Evolutionary conservation across 2,797 vertebrate species (phyloP), one percentile per base, ranked within the genome.

Genomic region (Ammospiza maritima): DNA sequence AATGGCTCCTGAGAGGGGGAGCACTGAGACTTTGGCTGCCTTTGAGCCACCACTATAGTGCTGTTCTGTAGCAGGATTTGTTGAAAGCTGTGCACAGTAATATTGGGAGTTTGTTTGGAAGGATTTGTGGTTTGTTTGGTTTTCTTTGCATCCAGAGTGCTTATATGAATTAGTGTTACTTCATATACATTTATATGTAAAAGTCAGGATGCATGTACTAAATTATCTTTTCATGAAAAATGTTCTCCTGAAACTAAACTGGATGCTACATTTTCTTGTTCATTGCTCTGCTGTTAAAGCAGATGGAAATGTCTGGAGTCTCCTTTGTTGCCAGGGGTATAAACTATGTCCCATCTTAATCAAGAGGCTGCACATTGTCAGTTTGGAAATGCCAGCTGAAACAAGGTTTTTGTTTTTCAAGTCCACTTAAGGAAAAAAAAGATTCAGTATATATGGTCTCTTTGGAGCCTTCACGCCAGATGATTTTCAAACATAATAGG

Each of bases 321-420:
- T 54, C 15, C 36, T 79, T 74, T 87, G 65, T 89, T 93, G 78
- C 84, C 50, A 82, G 53, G 34, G 20, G 18, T 93, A 71, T 87
- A 85, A 92, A 56, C 72, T 65, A 17, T 56, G 73, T 75, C 53
- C 42, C 50, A n/a, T 90, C 60, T 90, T 91, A 82, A 85, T 87
- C 44, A 82, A 73, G 72, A 88, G 34, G 32, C 81, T 81, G 36
- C 36, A 80, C 11, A 3, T 19, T 79, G 45, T 84, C 64, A n/a
- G 30, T 86, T 87, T 79, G 78, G 53, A 89, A 92, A 90, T 73
- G 57, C 78, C 61, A 80, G 1, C 26, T 90, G 72, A 50, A 83
- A 76, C 38, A 51, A 56, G 29, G 51, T 16, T 89, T 90, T 85
- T 67, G 23, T 85, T 91, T 92, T 84, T 74, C 17, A 66, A 77